phyloP scores from a whole-genome alignment of 2,113 vertebrate species.

The Calypte anna region DNA sequence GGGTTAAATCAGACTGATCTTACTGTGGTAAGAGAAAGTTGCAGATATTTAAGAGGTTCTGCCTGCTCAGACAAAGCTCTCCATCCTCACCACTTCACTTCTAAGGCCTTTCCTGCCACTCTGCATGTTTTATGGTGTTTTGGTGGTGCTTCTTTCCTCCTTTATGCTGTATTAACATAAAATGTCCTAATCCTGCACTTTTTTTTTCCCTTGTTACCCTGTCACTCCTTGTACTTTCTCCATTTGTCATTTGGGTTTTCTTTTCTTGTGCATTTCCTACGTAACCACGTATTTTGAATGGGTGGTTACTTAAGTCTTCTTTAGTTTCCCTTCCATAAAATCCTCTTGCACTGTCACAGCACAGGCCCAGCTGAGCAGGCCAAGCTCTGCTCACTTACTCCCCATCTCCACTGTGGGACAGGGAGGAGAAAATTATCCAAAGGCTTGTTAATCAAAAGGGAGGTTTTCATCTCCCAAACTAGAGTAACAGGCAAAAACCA shows the following conservation, averaged over 20 bases:
- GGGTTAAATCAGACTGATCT: not conserved
- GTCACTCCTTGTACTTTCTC: not conserved
- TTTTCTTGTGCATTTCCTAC: not conserved
- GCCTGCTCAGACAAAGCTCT: not conserved
- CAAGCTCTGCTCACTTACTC: too few species aligned
- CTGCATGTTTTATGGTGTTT: not conserved
- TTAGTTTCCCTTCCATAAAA: not conserved
- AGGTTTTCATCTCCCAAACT: too few species aligned
- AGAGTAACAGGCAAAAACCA: too few species aligned
- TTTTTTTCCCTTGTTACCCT: not conserved
- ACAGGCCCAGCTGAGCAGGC: too few species aligned
- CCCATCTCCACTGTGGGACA: too few species aligned
- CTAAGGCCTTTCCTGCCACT: not conserved
- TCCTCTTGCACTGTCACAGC: not conserved
- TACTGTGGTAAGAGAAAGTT: not conserved
- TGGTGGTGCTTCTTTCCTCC: not conserved
- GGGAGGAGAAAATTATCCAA: too few species aligned
- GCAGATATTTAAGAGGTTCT: not conserved
- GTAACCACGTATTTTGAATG: not conserved
- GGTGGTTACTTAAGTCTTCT: not conserved
- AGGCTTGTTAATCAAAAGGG: too few species aligned
- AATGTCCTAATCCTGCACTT: not conserved
- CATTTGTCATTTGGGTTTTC: not conserved
- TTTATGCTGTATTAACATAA: not conserved
- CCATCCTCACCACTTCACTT: not conserved